Evolutionary conservation across 2,888 invertebrate species (phyloP), one percentile per base, ranked within the genome.

Genomic region (Aspidapion aeneum): DNA sequence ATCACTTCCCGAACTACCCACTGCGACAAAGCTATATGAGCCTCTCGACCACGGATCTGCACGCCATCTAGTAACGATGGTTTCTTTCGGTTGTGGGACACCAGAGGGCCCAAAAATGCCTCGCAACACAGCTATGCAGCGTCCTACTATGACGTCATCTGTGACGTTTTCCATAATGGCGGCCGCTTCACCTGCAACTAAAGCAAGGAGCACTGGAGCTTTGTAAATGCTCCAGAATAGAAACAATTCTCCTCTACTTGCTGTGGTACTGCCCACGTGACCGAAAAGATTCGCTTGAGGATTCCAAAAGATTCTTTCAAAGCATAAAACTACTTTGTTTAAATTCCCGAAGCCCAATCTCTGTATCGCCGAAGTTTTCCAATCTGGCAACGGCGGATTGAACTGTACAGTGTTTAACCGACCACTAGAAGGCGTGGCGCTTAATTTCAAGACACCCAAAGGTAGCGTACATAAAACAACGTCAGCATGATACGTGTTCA

Each of bases 11-110:
- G 94, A 93, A 54, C 94, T 94, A 9, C 97, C 98, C 7, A 96
- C 94, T 0, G 97, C 95, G 5, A 99, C 97, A 80, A 94, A 99
- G 69, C 98, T 97, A 81, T 98, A 98, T 0, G 97, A 97, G 9
- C 99, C 98, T 56, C 96, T 85, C 1, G 98, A 92, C 89, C 92
- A 98, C 0, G 96, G 96, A 82, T 99, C 98, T n/a, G 95, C 94
- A 61, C 96, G 87, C 99, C 99, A 99, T 99, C 96, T 93, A 1
- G 98, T 98, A 2, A 99, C 98, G 16, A 98, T 91, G 20, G 96
- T 95, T 80, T 98, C 98, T 72, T 90, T 90, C 0, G 90, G 90
- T 72, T 94, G 93, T 0, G 95, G 95, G 3, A 96, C 95, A 7
- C 93, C 90, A 58, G 90, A 91, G 75, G 92, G 94, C 0, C 97